Conservation (phyloP, 1,140 invertebrate species). For the Aphis gossypii region DNA sequence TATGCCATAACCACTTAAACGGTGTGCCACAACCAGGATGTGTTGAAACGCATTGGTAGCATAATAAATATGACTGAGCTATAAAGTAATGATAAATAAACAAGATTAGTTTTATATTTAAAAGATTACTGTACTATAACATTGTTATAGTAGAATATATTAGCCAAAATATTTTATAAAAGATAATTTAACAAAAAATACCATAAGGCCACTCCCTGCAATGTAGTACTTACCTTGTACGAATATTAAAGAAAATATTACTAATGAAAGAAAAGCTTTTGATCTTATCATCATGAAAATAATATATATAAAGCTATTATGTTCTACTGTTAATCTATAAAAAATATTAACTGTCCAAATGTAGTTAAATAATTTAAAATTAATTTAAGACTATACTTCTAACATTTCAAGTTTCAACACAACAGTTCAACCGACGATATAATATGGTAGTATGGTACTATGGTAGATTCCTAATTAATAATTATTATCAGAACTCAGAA, state of each 20-base stretch:
- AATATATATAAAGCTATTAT: not conserved
- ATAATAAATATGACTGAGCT: conserved; percentile 64
- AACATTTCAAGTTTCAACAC: not conserved
- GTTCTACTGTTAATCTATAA: not conserved
- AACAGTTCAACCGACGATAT: not conserved
- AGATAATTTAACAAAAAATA: not conserved
- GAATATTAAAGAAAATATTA: not conserved
- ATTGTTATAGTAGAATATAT: not conserved
- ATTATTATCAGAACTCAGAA: too few species aligned
- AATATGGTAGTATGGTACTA: too few species aligned
- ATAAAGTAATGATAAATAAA: conserved; percentile 23
- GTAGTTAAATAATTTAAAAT: not conserved
- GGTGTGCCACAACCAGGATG: conserved; percentile 85
- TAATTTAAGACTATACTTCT: not conserved
- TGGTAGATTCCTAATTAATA: too few species aligned
- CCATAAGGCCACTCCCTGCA: conserved; percentile 28
- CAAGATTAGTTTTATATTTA: not conserved
- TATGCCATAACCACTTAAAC: conserved; percentile 85
- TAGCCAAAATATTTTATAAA: not conserved
- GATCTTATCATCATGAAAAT: not conserved
- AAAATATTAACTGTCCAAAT: not conserved
- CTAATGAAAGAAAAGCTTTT: not conserved
- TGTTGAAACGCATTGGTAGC: conserved; percentile 88
- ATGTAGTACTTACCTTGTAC: not conserved
- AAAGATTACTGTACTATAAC: not conserved